Evolutionary conservation across 2,888 invertebrate species (phyloP).

Genomic region (Tribolium freemani): DNA sequence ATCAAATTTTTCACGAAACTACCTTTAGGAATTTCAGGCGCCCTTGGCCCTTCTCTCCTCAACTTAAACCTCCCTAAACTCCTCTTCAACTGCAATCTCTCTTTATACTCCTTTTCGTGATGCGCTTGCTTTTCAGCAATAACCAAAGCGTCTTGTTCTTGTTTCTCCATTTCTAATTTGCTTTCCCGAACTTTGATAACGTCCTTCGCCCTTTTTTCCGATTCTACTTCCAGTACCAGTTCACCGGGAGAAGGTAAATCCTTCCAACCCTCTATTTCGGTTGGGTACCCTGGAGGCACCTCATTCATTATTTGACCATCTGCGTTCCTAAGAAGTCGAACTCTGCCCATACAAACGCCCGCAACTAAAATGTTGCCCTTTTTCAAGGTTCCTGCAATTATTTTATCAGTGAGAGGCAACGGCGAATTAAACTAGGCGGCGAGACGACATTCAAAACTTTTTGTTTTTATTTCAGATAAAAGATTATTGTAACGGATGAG

Average conservation of each 20-base stretch:
- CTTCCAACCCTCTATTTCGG: slow-evolving; percentile 92
- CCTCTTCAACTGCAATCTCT: slow-evolving; percentile 74
- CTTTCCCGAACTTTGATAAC: slow-evolving; percentile 70
- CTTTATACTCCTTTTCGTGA: slow-evolving; percentile 76
- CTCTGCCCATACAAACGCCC: slow-evolving; percentile 87
- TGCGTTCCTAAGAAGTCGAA: slow-evolving; percentile 85
- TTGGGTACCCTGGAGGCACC: slow-evolving; percentile 86
- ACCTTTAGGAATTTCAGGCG: slow-evolving; percentile 69
- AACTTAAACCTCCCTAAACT: slow-evolving; percentile 73
- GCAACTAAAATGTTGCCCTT: slow-evolving; percentile 86
- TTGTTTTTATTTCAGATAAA: neutral
- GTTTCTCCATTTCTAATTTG: slow-evolving; percentile 75
- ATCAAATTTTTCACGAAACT: neutral
- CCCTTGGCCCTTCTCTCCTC: slow-evolving; percentile 73
- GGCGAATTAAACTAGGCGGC: no score
- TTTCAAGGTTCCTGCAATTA: slow-evolving; percentile 78
- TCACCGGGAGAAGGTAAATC: slow-evolving; percentile 92
- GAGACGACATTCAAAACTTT: neutral
- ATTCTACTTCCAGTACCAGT: slow-evolving; percentile 82
- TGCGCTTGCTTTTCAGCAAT: slow-evolving; percentile 78
- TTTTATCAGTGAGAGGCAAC: neutral
- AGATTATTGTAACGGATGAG: no score
- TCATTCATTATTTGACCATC: slow-evolving; percentile 76
- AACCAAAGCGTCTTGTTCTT: slow-evolving; percentile 73
- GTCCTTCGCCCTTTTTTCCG: slow-evolving; percentile 61